Base-by-base conservation (phyloP, 2,113 vertebrate genomes). In the Etia nguti region DNA sequence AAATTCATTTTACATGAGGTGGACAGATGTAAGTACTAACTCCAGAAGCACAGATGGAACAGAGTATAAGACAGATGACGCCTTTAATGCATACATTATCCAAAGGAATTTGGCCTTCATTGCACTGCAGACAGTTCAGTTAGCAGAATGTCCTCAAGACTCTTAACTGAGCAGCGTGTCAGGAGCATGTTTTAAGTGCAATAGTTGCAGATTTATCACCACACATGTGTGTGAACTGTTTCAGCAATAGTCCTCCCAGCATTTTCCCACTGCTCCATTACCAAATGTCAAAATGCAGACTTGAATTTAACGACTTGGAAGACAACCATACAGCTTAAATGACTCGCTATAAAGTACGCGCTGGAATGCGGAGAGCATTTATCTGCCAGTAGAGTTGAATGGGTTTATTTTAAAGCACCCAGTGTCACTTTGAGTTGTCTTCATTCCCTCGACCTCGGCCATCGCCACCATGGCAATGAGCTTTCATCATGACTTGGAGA, bases 261-360 rank as follows among this genome's bases (percentile, higher is more conserved):
- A 2, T 20, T 85, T 92, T 70, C 86, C 77, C 86, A 70, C 55
- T 26, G 60, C 80, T 79, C n/a, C 6, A 3, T 83, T 87, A 70
- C 82, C 86, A 90, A 81, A 89, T 89, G 65, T 91, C 57, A 82
- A 68, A 90, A 0, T 77, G 18, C 82, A 70, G 68, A 62, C 46
- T 75, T 90, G 86, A 43, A 6, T 93, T 95, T 92, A 90, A 95
- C 34, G 65, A 86, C 83, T 68, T 93, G 91, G 88, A 93, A 75
- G 84, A 73, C 81, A 16, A 88, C 52, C 85, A 31, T 46, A 20
- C n/a, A 70, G 54, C 83, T 90, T 88, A 87, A 94, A 95, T 88
- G 65, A 50, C 85, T 87, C 1, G 10, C 88, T 84, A 50, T 94
- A 85, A 91, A 95, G 16, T 54, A 15, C 10, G 29, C 13, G 1